Conservation (phyloP, 2,888 invertebrate species). For the Thecocarcelia acutangulata region DNA sequence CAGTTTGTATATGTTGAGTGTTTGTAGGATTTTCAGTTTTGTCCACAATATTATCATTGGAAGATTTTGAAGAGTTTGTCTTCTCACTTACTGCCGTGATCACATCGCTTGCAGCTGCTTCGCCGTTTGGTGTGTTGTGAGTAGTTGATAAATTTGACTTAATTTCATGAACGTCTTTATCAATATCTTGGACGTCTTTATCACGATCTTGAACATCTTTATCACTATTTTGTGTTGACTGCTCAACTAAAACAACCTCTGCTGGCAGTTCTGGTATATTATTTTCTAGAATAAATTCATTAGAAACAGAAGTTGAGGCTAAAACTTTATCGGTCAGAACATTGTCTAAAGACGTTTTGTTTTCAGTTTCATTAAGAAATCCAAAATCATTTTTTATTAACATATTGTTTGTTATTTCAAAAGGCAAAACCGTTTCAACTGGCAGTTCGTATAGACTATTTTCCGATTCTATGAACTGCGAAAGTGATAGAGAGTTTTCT, state of each 20-base stretch:
- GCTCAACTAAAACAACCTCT: conserved; percentile 42
- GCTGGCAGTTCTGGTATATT: conserved; percentile 45
- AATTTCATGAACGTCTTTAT: background rate
- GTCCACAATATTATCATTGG: background rate
- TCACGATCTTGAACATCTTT: background rate
- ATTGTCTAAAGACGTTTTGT: background rate
- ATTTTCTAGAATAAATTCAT: conserved; percentile 46
- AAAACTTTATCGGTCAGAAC: conserved; percentile 16
- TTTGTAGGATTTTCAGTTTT: background rate
- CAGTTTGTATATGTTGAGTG: background rate
- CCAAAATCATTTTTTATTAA: background rate
- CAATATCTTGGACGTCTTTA: background rate
- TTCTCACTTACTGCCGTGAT: background rate
- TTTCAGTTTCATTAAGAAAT: background rate
- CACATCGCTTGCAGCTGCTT: background rate
- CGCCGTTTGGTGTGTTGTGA: background rate
- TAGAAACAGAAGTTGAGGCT: conserved; percentile 6
- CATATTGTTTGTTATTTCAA: background rate
- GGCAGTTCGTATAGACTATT: conserved; percentile 38
- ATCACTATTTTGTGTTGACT: background rate
- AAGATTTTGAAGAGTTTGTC: background rate
- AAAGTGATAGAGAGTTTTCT: background rate
- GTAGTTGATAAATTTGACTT: no score
- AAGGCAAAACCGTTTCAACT: conserved; percentile 26
- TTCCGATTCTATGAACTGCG: conserved; percentile 31